Base-by-base conservation (phyloP, 2,797 vertebrate genomes). In the Pangasius krempfi region DNA sequence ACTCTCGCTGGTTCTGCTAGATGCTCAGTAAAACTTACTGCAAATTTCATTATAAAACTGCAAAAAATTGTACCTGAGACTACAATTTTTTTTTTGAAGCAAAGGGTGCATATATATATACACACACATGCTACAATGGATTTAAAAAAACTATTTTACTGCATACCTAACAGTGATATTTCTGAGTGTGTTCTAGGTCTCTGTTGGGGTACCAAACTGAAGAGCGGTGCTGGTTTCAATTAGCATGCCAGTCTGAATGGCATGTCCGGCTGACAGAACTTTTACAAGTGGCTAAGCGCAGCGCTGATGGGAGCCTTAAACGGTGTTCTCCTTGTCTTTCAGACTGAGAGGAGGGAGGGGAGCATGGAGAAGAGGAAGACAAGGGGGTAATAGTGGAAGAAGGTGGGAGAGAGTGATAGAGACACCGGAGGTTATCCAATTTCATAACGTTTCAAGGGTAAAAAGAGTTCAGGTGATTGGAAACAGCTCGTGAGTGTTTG, bases 191-290 rank as follows among this genome's bases (percentile, higher is more conserved):
- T 89, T 92, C 89, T 89, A 84, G 86, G 90, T 89, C 89, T 92
- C 89, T 72, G 79, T 88, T 88, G 91, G 87, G 80, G 78, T 90
- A 86, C 91, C 89, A 92, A 94, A 93, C 90, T 70, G 78, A 89
- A 86, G 87, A 92, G 90, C 20, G 70, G 84, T 68, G 52, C 96
- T 97, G 96, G 95, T 98, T 97, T 93, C 94, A 97, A 96, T 97
- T 96, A 97, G 93, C 22, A 54, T 93, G 94, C 95, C 95, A 78
- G 92, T 95, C 94, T 95, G 89, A 92, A 95, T 92, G 78, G 94
- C 88, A 73, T 86, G 93, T 96, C 94, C 56, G 87, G 94, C 93
- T 84, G 50, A 92, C 40, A 80, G 92, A 92, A 94, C 94, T 90
- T 87, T 92, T 96, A 95, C 95, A 94, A 95, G 94, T 40, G 68